Percentiles rank a stretch among this genome's conserved stretches.
Evolutionary conservation across 2,888 invertebrate species (phyloP).

Genomic region (Dendrolimus houi): DNA sequence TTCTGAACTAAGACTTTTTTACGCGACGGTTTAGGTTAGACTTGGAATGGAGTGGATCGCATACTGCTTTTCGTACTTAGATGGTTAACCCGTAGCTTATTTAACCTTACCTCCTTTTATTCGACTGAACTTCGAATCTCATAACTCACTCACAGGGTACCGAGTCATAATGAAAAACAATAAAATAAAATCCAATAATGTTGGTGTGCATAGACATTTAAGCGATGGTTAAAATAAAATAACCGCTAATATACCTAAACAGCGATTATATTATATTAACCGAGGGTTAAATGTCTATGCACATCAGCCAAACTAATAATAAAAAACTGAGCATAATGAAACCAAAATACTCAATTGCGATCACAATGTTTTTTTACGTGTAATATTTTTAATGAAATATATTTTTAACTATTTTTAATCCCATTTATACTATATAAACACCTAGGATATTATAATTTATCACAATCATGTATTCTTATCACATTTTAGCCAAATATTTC

Average conservation of each 20-base stretch:
- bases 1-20: constrained; percentile 20
- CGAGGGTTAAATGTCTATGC: too few species aligned
- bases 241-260: constrained; percentile 23
- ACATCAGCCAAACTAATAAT: too few species aligned
- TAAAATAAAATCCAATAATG: not conserved
- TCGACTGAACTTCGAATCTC: constrained; percentile 50
- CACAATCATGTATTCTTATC: constrained; percentile 59
- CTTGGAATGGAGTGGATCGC: constrained; percentile 17
- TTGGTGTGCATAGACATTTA: constrained; percentile 7
- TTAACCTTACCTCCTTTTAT: constrained; percentile 24
- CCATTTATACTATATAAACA: constrained; percentile 23
- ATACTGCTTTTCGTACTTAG: constrained; percentile 35
- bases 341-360: constrained; percentile 61
- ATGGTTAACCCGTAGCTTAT: constrained; percentile 30
- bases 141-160: constrained; percentile 66
- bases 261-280: too few species aligned
- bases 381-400: constrained; percentile 23
- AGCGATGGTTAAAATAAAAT: constrained; percentile 17
- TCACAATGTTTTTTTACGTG: constrained; percentile 50
- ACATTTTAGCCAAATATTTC: constrained; percentile 73
- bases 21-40: constrained; percentile 27
- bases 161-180: constrained; percentile 38
- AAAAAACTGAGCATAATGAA: constrained; percentile 42
- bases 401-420: constrained; percentile 25
- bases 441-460: constrained; percentile 45